Conservation (phyloP, 2,113 vertebrate species). For the Pollachius pollachius region DNA sequence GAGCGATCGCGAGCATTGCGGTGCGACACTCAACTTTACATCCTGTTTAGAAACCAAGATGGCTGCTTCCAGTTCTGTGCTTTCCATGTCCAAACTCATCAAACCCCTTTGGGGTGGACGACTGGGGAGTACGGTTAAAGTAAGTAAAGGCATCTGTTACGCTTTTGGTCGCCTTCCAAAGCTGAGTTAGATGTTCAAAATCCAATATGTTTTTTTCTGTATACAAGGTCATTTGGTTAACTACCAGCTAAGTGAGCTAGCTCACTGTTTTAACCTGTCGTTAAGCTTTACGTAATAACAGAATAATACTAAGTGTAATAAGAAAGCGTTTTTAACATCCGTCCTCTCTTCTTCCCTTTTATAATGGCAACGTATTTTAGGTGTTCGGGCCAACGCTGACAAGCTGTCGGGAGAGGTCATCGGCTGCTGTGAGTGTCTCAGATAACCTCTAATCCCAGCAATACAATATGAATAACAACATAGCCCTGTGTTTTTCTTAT, state of each 20-base stretch:
- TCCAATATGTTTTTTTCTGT: neutral
- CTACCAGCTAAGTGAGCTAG: neutral
- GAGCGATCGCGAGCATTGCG: too few species aligned
- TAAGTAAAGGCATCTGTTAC: conserved; percentile 31
- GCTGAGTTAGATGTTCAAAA: neutral
- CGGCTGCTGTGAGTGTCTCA: conserved; percentile 51
- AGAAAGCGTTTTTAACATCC: neutral
- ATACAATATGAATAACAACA: too few species aligned
- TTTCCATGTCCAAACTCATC: conserved; percentile 61
- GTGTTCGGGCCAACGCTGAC: conserved; percentile 57
- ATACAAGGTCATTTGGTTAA: conserved; percentile 61
- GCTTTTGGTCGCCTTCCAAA: neutral
- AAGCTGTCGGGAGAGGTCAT: conserved; percentile 50
- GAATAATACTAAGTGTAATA: neutral
- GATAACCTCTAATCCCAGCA: too few species aligned
- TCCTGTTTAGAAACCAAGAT: conserved; percentile 51
- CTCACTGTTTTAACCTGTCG: neutral
- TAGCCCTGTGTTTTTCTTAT: too few species aligned
- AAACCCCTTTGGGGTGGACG: conserved; percentile 57
- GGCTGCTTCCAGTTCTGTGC: conserved; percentile 56
- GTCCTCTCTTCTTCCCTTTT: neutral
- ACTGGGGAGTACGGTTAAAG: conserved; percentile 61
- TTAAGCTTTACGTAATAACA: neutral
- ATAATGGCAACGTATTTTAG: conserved; percentile 39
- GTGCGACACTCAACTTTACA: too few species aligned